Evolutionary conservation across 2,797 vertebrate genomes (phyloP).

Genomic region (Sparidentex hasta): DNA sequence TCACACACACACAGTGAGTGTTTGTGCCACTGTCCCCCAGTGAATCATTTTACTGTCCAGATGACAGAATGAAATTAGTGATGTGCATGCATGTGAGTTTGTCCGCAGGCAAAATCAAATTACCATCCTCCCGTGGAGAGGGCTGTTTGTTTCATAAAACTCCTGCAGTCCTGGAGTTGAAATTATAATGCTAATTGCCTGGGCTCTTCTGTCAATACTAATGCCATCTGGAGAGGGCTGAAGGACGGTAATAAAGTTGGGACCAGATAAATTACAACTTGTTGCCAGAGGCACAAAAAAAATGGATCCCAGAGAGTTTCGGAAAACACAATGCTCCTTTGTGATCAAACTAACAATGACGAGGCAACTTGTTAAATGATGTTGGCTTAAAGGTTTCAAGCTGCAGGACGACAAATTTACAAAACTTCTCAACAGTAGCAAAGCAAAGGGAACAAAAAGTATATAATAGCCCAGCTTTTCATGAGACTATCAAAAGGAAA

Average conservation of each 20-base stretch:
- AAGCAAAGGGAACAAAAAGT: neutral
- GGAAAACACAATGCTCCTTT: neutral
- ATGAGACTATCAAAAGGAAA: neutral
- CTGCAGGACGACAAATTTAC: too few species aligned
- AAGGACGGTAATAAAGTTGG: conserved; percentile 22
- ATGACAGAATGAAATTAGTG: conserved; percentile 53
- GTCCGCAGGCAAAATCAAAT: conserved; percentile 57
- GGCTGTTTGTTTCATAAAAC: conserved; percentile 47
- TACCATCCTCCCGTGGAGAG: conserved; percentile 28
- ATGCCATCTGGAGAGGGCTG: conserved; percentile 57
- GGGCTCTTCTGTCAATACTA: conserved; percentile 57
- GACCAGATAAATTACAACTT: conserved; percentile 28
- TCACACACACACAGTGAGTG: neutral
- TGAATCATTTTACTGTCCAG: conserved; percentile 41
- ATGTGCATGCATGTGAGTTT: conserved; percentile 47
- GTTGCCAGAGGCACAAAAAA: conserved; percentile 41
- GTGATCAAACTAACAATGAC: conserved; percentile 1
- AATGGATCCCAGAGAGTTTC: conserved; percentile 14
- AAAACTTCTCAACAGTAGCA: neutral
- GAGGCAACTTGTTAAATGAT: neutral
- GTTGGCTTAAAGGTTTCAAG: neutral
- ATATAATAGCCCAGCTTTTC: too few species aligned
- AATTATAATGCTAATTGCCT: conserved; percentile 55
- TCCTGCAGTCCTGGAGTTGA: conserved; percentile 48
- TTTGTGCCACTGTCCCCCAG: conserved; percentile 1